Evolutionary conservation across 2,888 invertebrate genomes (phyloP).

Genomic region (Leptothorax acervorum): DNA sequence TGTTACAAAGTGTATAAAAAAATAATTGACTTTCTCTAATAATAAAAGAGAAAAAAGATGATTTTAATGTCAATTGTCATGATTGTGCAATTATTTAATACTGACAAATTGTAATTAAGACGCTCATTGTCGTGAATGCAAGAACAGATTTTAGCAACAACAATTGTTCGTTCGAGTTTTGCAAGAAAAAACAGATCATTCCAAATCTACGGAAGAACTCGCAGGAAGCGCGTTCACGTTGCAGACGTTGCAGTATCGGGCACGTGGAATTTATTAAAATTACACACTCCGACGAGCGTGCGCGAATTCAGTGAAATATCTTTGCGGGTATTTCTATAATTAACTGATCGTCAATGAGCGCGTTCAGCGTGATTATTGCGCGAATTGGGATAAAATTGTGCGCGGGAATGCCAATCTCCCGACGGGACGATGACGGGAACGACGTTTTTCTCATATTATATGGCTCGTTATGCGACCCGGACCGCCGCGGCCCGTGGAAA

Average conservation of each 20-base stretch:
- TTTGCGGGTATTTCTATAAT: conserved; percentile 47
- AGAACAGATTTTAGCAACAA: not conserved
- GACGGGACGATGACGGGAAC: conserved; percentile 17
- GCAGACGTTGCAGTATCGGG: not conserved
- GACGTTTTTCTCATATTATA: conserved; percentile 51
- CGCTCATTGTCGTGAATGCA: not conserved
- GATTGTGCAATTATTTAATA: not conserved
- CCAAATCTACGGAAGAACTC: not conserved
- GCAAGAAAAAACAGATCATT: not conserved
- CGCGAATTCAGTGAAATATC: conserved; percentile 14
- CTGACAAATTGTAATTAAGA: not conserved
- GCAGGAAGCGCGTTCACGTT: not conserved
- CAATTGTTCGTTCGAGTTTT: not conserved
- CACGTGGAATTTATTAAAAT: conserved; percentile 40
- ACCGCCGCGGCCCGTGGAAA: not conserved
- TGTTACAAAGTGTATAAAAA: not conserved
- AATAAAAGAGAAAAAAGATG: not conserved
- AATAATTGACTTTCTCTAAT: not conserved
- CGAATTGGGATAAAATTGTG: conserved; percentile 42
- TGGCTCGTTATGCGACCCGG: conserved; percentile 37
- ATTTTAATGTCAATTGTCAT: not conserved
- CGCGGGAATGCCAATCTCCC: conserved; percentile 7
- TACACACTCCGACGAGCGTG: not conserved
- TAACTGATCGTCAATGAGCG: conserved; percentile 38
- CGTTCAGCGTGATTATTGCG: conserved; percentile 21